These are phyloP conservation scores for Pristionchus mayeri DNA, from an alignment of 2,888 invertebrate genomes.

Conservation along the genomic window DNA sequence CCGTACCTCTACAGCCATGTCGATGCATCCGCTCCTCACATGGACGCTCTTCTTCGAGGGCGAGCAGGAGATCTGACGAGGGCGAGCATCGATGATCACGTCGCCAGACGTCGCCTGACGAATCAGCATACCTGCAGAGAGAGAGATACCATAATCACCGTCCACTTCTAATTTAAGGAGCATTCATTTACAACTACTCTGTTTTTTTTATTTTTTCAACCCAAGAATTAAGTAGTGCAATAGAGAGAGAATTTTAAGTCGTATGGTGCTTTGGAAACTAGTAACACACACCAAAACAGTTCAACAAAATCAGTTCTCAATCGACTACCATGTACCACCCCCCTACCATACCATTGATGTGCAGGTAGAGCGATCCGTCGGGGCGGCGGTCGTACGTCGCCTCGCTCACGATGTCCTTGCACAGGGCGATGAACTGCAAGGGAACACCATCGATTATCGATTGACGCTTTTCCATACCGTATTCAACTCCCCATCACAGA, in stretches of 20 bases:
- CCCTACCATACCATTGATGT: conserved; percentile 71
- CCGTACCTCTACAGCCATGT: conserved; percentile 76
- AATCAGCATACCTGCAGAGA: conserved; percentile 74
- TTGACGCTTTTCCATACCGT: background rate
- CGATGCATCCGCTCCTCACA: conserved; percentile 76
- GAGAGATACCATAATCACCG: background rate
- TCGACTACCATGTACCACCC: background rate
- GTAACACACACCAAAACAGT: too few species aligned
- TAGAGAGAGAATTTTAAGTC: too few species aligned
- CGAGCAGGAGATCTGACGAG: conserved; percentile 77
- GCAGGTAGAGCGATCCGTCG: conserved; percentile 75
- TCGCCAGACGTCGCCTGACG: conserved; percentile 74
- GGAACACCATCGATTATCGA: background rate
- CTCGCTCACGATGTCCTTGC: conserved; percentile 74
- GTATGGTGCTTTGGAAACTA: too few species aligned
- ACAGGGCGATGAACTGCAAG: conserved; percentile 69
- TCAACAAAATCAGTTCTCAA: too few species aligned
- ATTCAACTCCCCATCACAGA: background rate
- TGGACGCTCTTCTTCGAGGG: conserved; percentile 74
- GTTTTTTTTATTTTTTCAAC: too few species aligned
- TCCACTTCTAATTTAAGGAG: too few species aligned
- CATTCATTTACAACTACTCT: too few species aligned
- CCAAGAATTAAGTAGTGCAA: too few species aligned
- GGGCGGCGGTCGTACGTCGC: conserved; percentile 75
- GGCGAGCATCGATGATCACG: conserved; percentile 77